These are phyloP conservation scores for Merodon equestris DNA, from an alignment of 2,888 invertebrate genomes.

Conservation along the genomic window DNA sequence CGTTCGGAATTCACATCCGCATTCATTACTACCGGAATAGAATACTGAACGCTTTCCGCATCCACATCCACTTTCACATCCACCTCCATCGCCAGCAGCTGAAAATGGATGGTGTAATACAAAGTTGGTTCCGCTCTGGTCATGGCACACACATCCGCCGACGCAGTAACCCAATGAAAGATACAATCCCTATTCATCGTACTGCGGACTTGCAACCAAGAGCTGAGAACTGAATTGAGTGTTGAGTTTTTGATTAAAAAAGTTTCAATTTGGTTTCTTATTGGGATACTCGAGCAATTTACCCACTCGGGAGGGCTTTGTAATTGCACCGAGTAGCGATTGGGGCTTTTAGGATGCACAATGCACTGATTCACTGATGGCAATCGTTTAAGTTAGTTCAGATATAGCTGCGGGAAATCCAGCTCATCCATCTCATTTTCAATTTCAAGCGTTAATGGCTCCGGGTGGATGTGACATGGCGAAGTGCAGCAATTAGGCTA, in stretches of 20 bases:
- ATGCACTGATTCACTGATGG: constrained; percentile 1
- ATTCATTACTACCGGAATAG: constrained; percentile 25
- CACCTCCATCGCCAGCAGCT: background rate
- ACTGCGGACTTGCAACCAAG: background rate
- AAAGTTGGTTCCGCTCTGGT: constrained; percentile 31
- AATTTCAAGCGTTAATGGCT: constrained; percentile 7
- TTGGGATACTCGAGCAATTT: constrained; percentile 50
- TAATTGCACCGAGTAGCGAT: constrained; percentile 46
- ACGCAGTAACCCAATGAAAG: too few relatives aligned
- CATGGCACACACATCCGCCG: constrained; percentile 5
- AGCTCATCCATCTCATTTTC: constrained; percentile 10
- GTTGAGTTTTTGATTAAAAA: constrained; percentile 67
- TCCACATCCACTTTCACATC: too few relatives aligned
- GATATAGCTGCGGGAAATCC: background rate
- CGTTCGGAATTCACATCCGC: constrained; percentile 36
- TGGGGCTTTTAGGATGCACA: constrained; percentile 45
- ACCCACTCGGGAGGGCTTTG: constrained; percentile 16
- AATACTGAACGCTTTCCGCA: constrained; percentile 4
- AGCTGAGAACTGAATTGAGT: background rate
- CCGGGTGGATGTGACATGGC: background rate
- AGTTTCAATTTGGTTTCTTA: constrained; percentile 67
- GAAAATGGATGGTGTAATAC: constrained; percentile 41
- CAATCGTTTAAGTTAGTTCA: constrained; percentile 19
- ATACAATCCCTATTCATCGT: too few relatives aligned
- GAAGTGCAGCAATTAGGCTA: constrained; percentile 40